Percentiles rank a stretch among this genome's conserved stretches.
phyloP scores from a whole-genome alignment of 2,888 invertebrate species.

The Catonia carolina region DNA sequence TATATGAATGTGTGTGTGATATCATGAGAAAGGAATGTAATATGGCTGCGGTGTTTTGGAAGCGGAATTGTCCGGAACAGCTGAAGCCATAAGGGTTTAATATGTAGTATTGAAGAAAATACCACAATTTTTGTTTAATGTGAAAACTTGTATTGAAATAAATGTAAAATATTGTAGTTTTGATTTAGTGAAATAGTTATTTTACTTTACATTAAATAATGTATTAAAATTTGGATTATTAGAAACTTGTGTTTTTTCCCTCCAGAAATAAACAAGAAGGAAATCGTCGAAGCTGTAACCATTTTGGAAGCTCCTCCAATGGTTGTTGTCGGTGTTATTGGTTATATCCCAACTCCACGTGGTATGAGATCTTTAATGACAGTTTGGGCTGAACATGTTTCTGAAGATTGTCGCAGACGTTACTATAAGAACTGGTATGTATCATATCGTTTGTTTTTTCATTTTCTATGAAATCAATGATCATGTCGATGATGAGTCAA shows the following conservation, averaged over 20 bases:
- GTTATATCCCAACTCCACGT: conserved; percentile 98
- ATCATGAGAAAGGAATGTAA: no score
- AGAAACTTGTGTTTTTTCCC: background rate
- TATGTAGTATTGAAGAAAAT: no score
- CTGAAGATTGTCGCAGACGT: conserved; percentile 95
- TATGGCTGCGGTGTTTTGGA: no score
- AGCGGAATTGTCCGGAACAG: no score
- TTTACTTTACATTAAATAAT: no score
- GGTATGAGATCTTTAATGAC: conserved; percentile 92
- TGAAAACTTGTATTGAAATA: no score
- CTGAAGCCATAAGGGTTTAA: no score
- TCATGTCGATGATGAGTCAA: conserved; percentile 19
- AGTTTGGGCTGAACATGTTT: conserved; percentile 98
- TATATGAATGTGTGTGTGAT: no score
- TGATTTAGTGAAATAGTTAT: background rate
- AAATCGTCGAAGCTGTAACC: conserved; percentile 98
- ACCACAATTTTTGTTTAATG: no score
- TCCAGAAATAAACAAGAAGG: conserved; percentile 97
- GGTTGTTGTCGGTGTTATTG: conserved; percentile 95
- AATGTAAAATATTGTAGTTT: no score
- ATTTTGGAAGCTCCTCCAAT: conserved; percentile 97
- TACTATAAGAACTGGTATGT: conserved; percentile 99
- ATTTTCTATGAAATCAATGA: background rate
- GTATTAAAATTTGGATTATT: background rate
- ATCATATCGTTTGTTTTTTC: conserved; percentile 6